Evolutionary conservation across 92 coral and sea anemone genomes (phyloP), one percentile per base, ranked within the genome.

Genomic region (Virgularia gustaviana): DNA sequence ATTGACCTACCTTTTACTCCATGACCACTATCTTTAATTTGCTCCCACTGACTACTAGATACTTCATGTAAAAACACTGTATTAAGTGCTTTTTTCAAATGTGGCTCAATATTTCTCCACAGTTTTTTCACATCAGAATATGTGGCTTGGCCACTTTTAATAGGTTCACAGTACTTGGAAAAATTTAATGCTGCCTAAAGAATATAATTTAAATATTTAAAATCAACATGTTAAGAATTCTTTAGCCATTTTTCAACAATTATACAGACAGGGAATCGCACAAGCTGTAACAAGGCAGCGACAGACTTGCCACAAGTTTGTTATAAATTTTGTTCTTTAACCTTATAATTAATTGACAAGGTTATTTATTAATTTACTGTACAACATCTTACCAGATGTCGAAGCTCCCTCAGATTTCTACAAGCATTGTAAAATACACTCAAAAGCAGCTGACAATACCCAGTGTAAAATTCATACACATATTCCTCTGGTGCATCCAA

Each of bases 101-200:
- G 87, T 13, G 97, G 91, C 44, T 87, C 96, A 66, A 91, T 81
- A 52, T 91, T 88, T 30, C 97, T 83, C 97, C 97, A 91, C 32
- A 91, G 79, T 37, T 91, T 91, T 34, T 83, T 88, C 31, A 88
- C 83, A 72, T 91, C 96, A 38, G 57, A 70, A 43, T 85, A 83
- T 34, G 81, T 71, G 55, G 91, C 96, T 35, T 76, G 88, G 23
- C 95, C 95, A 58, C 54, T 70, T 12, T 43, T 78, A 36, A 91
- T 47, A 16, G 97, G 97, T 31, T 91, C 96, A 79, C 95, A 91
- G 57, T 91, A 91, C 81, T 91, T 91, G 2, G 90, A 74, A 56
- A 88, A 91, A 65, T 91, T 95, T 28, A 91, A 79, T 19, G 81
- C 70, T 55, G 97, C 97, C 96, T 91, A 39, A 24, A 70, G 16